A percentile compares a stretch with the other conserved stretches of the same genome.
Evolutionary conservation across 2,888 invertebrate species (phyloP).

Genomic region (Drosophila engyochracea): DNA sequence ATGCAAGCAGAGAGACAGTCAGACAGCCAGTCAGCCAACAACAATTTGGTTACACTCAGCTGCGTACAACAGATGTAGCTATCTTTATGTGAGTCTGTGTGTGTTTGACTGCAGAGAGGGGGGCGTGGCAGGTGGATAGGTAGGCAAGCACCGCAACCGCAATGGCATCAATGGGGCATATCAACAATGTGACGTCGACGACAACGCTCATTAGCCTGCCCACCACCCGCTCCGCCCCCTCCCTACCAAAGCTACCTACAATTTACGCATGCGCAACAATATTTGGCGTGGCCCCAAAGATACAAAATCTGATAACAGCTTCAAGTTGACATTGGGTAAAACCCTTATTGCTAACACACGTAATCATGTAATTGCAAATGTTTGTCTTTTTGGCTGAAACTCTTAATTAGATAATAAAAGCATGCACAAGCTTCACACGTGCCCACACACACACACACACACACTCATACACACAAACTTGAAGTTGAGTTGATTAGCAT

Average conservation of each 20-base stretch:
- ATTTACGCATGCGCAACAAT: slow-evolving; percentile 55
- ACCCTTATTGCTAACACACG: slow-evolving; percentile 56
- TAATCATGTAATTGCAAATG: slow-evolving; percentile 72
- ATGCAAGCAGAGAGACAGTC: slow-evolving; percentile 12
- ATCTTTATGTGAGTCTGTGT: slow-evolving; percentile 3
- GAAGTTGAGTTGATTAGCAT: slow-evolving; percentile 33
- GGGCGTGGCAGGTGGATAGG: slow-evolving; percentile 36
- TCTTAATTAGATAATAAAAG: slow-evolving; percentile 69
- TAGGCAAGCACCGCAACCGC: slow-evolving; percentile 40
- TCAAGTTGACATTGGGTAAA: slow-evolving; percentile 43
- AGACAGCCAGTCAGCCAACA: slow-evolving; percentile 38
- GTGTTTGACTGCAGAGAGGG: slow-evolving; percentile 13
- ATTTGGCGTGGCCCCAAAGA: slow-evolving; percentile 32
- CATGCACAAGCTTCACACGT: slow-evolving; percentile 48
- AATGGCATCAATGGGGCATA: slow-evolving; percentile 61
- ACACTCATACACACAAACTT: neutral
- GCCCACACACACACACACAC: slow-evolving; percentile 1
- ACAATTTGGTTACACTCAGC: slow-evolving; percentile 68
- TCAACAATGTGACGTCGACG: slow-evolving; percentile 58
- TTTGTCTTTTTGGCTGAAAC: slow-evolving; percentile 58
- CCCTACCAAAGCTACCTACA: neutral
- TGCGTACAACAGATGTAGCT: slow-evolving; percentile 40
- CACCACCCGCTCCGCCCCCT: neutral
- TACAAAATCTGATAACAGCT: slow-evolving; percentile 46
- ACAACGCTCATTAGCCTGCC: slow-evolving; percentile 36